Base-by-base conservation (phyloP, 2,113 vertebrate genomes). In the Sardina pilchardus region DNA sequence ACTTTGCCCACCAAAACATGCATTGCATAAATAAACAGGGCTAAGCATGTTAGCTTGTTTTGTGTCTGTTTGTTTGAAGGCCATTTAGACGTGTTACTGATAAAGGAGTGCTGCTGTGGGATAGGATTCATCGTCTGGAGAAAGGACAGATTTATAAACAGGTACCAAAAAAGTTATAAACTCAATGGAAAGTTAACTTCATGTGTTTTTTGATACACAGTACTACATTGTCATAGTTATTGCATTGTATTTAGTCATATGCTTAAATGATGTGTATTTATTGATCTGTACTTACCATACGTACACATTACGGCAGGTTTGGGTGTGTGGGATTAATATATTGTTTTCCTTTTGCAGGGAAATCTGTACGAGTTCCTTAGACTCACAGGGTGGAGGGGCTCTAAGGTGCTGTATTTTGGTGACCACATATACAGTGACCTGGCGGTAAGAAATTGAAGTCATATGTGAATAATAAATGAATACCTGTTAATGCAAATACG, bases 351-450 rank as follows among this genome's bases (percentile, higher is more conserved):
- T 48, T 84, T 87, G 0, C 90, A 99, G 98, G 98, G 98, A 86
- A 99, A 99, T 90, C 93, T 99, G 39, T 99, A 99, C 48, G 98
- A 99, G 89, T 99, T 99, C 94, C 92, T 99, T 93, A 97, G 97
- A 92, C 97, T 99, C 17, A 99, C 99, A 0, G 99, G 98, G 86
- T 99, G 99, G 99, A 96, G 97, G 81, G 99, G 99, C 75, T 98
- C 97, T 50, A 98, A 95, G 91, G 99, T 99, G 83, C 95, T 99
- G 36, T 99, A 99, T 94, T 99, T 99, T 80, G 98, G 99, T 85
- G 99, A 99, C 93, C 99, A 99, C 89, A 99, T 99, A 92, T 99
- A 99, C 94, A 99, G 99, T 81, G 99, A 99, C 93, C 93, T 99
- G 93, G 99, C 99, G 90, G 99, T 99, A 94, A 97, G 97, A 85